A percentile compares a stretch with the other conserved stretches of the same genome.
Conservation (phyloP, 2,797 vertebrate genomes). For the Gastrophryne carolinensis region DNA sequence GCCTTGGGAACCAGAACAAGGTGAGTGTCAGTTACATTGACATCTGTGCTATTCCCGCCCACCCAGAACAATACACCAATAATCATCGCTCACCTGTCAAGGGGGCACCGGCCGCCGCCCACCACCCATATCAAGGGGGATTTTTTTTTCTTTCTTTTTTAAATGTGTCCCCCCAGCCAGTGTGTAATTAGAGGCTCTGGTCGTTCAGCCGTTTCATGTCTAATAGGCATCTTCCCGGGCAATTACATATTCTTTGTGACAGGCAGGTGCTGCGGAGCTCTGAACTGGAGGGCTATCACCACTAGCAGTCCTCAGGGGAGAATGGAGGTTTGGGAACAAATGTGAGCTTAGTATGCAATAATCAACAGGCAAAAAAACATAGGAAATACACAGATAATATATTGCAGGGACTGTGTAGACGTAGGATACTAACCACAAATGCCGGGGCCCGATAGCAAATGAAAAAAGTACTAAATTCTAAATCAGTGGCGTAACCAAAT, state of each 20-base stretch:
- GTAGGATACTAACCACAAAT: too few species aligned
- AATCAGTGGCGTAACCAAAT: too few species aligned
- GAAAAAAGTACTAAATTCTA: too few species aligned
- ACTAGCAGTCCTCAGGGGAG: neutral
- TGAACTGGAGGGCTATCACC: neutral
- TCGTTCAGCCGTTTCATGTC: conserved; percentile 3
- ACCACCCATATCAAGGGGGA: neutral
- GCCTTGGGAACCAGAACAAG: conserved; percentile 21
- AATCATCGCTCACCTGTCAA: conserved; percentile 26
- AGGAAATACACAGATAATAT: too few species aligned
- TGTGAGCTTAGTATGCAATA: neutral
- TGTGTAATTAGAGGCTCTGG: conserved; percentile 37
- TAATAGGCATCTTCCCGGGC: conserved; percentile 22
- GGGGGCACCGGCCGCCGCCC: neutral
- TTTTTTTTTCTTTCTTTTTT: neutral
- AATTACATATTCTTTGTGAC: conserved; percentile 38
- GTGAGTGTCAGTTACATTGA: conserved; percentile 32
- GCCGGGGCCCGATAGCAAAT: too few species aligned
- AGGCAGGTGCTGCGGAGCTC: conserved; percentile 14
- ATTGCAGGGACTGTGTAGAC: too few species aligned
- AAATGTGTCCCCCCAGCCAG: neutral
- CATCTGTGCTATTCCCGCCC: conserved; percentile 39
- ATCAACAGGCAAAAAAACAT: too few species aligned
- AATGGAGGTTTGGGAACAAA: neutral
- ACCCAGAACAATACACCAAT: conserved; percentile 1